Evolutionary conservation across 1,140 invertebrate species (phyloP), one percentile per base, ranked within the genome.

Genomic region (Lucilia sericata): DNA sequence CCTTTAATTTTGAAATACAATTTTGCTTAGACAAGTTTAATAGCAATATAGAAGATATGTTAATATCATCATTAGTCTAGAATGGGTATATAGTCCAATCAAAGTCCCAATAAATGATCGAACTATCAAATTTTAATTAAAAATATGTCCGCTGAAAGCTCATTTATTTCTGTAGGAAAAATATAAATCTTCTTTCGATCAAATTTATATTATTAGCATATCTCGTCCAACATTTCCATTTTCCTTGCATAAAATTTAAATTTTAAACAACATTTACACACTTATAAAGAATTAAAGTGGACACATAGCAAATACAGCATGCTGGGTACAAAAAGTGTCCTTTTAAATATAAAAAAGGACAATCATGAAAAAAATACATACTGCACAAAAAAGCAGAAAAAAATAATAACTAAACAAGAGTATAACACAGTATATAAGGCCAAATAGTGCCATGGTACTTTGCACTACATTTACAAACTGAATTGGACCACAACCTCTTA

Each of bases 401-500:
- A 30, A 78, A 78, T n/a, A 42, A 82, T 36, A 65, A 82, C 51
- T 34, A 78, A 84, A 47, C 83, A 86, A 86, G 85, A 85, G 85
- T 83, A 80, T 19, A 82, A 70, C 25, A 74, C 55, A 84, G 84
- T 84, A 84, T 83, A 87, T 87, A 87, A 87, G 88, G 88, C 87
- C 88, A 90, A 90, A 88, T 87, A 87, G 87, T 90, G 88, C 84
- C 87, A 88, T 78, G 85, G 84, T 86, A 87, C 88, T 88, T 88
- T 88, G 87, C 87, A 88, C 87, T 88, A 82, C 70, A 78, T 85
- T 78, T 76, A 21, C 42, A 30, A 82, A 13, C 81, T 70, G 65
- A 70, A 49, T 80, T 51, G 42, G 42, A 80, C 76, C 42, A 80
- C 76, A 80, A 80, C 76, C 65, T 70, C 65, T 70, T 70, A 70